Conservation (phyloP, 1,140 invertebrate species). For the Penaeus japonicus region DNA sequence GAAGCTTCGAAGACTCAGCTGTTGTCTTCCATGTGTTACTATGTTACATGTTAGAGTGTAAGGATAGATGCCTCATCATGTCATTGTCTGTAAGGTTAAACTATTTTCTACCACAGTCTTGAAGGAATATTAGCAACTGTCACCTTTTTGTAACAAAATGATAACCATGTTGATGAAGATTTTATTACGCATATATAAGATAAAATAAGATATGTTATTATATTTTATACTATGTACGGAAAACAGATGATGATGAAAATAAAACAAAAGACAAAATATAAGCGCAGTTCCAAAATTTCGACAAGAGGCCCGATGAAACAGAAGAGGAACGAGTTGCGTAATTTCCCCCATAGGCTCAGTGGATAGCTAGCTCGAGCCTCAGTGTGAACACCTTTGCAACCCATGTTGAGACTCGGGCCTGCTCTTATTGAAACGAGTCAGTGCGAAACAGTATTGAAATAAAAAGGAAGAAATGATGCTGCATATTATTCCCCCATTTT, state of each 20-base stretch:
- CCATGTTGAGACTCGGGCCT: constrained; percentile 11
- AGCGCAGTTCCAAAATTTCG: background rate
- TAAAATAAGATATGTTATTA: background rate
- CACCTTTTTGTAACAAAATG: background rate
- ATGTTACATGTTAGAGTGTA: constrained; percentile 41
- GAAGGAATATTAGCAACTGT: constrained; percentile 33
- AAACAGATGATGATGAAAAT: background rate
- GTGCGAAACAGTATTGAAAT: constrained; percentile 51
- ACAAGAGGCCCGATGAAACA: too few relatives aligned
- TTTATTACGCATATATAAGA: background rate
- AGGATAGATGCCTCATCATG: constrained; percentile 40
- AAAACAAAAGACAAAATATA: background rate
- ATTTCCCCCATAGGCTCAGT: constrained; percentile 36
- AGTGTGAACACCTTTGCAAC: background rate
- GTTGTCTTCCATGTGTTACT: constrained; percentile 38
- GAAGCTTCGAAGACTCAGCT: background rate
- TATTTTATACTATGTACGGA: background rate
- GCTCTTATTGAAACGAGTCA: constrained; percentile 35
- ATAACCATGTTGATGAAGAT: too few relatives aligned
- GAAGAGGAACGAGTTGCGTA: constrained; percentile 17
- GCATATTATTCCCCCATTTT: too few relatives aligned
- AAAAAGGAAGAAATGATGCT: constrained; percentile 28
- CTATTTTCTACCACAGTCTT: constrained; percentile 33
- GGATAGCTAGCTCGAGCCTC: constrained; percentile 22
- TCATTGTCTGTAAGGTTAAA: constrained; percentile 39